Conservation (phyloP, 1,140 invertebrate genomes). For the Aphaenogaster rudis region DNA sequence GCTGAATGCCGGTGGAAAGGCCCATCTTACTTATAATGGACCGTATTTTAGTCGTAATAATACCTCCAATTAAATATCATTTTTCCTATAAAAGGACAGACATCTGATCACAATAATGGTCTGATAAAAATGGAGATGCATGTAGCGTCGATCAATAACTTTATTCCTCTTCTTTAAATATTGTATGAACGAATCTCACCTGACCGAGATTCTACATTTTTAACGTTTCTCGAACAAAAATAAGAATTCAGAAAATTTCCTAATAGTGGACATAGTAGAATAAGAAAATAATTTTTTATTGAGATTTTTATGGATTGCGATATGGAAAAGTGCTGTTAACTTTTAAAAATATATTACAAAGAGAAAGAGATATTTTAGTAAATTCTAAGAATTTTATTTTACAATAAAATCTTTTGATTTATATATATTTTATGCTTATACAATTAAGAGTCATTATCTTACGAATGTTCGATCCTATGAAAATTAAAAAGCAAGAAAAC, state of each 20-base stretch:
- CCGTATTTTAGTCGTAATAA: conserved; percentile 54
- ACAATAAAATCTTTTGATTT: background rate
- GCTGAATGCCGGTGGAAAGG: conserved; percentile 21
- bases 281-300: background rate
- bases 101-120: background rate
- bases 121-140: conserved; percentile 10
- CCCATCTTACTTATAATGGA: conserved; percentile 5
- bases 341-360: background rate
- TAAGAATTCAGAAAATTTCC: conserved; percentile 2
- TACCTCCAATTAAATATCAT: conserved; percentile 53
- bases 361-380: background rate
- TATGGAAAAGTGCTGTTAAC: background rate
- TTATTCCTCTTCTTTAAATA: conserved; percentile 49
- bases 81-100: conserved; percentile 2
- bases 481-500: background rate
- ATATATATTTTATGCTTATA: background rate
- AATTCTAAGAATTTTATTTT: conserved; percentile 4
- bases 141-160: conserved; percentile 44
- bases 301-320: background rate
- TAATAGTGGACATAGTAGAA: background rate
- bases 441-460: background rate
- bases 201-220: conserved; percentile 13
- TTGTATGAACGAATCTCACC: background rate
- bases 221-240: background rate
- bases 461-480: background rate